Conservation (phyloP, 2,113 vertebrate species). For the Symphodus melops region DNA sequence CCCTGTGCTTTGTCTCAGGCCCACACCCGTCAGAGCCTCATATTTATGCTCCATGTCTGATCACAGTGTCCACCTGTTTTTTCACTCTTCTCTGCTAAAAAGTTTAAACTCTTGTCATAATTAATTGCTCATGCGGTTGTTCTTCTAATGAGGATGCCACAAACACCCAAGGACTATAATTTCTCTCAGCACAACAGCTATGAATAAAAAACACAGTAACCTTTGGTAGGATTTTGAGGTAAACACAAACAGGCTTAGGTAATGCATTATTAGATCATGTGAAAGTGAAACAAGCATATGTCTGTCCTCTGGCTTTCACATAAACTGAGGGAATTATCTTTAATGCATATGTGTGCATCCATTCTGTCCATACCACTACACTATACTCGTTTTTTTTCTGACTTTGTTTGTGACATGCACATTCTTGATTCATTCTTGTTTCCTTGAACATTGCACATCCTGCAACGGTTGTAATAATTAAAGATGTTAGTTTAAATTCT, state of each 20-base stretch:
- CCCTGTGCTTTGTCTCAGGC: conserved; percentile 31
- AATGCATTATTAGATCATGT: not conserved
- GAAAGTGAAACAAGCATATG: not conserved
- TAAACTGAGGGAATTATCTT: conserved; percentile 1
- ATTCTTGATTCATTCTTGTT: too few relatives aligned
- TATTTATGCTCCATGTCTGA: conserved; percentile 75
- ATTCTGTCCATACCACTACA: not conserved
- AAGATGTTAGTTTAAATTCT: too few relatives aligned
- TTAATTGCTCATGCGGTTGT: conserved; percentile 33
- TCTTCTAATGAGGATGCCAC: conserved; percentile 18
- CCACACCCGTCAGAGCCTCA: conserved; percentile 49
- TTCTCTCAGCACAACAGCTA: not conserved
- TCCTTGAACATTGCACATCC: too few relatives aligned
- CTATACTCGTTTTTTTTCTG: too few relatives aligned
- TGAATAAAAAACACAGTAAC: not conserved
- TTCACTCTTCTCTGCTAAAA: conserved; percentile 58
- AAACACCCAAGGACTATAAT: not conserved
- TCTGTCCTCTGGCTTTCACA: not conserved
- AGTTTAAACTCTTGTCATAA: conserved; percentile 58
- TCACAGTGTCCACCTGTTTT: conserved; percentile 76
- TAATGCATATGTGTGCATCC: not conserved
- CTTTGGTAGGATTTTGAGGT: not conserved
- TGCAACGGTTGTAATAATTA: too few relatives aligned
- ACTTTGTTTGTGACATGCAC: too few relatives aligned
- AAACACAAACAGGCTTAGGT: not conserved